These are phyloP conservation scores for Saccopteryx leptura DNA, from an alignment of 2,113 vertebrate species.

Conservation along the genomic window DNA sequence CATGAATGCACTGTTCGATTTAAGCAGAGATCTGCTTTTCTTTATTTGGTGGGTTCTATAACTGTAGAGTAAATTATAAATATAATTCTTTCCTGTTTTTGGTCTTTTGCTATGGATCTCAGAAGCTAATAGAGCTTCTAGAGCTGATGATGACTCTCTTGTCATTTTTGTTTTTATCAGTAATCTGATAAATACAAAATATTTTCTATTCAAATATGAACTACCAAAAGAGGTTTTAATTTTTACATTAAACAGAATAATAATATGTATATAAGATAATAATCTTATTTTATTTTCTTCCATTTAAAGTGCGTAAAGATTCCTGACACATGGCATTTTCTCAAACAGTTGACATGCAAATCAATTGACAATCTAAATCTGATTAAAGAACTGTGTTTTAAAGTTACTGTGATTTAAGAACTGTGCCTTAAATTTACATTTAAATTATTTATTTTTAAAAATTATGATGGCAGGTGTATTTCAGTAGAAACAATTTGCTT, in stretches of 20 bases:
- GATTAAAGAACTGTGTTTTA: conserved; percentile 74
- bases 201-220: background rate
- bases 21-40: background rate
- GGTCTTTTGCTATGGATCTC: background rate
- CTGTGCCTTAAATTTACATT: conserved; percentile 81
- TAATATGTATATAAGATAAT: background rate
- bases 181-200: background rate
- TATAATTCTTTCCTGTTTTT: background rate
- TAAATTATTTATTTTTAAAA: conserved; percentile 78
- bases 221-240: background rate
- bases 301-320: background rate
- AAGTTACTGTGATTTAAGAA: background rate
- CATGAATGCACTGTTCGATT: background rate
- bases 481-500: conserved; percentile 85
- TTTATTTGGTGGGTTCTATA: background rate
- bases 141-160: background rate
- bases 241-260: background rate
- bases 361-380: conserved; percentile 78
- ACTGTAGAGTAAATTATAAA: background rate
- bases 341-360: background rate
- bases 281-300: conserved; percentile 67
- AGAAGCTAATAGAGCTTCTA: background rate
- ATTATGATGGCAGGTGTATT: conserved; percentile 76
- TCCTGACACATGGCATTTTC: conserved; percentile 46
- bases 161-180: conserved; percentile 21